phyloP scores from a whole-genome alignment of 2,797 vertebrate genomes.

The Scleropages formosus region DNA sequence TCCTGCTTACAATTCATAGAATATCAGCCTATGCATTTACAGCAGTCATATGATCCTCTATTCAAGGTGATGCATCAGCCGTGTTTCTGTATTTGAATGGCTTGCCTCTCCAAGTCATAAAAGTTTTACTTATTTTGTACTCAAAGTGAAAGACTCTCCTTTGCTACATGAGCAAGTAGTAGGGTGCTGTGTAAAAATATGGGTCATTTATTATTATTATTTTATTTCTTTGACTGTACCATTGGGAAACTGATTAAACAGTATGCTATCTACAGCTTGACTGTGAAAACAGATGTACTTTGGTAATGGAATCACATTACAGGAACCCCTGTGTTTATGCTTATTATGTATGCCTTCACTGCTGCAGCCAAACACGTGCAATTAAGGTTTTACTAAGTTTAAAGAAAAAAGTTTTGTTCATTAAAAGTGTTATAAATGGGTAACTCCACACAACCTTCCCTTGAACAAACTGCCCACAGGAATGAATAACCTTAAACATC shows the following conservation, averaged over 20 bases:
- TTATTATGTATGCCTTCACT: slow-evolving; percentile 59
- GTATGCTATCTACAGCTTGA: slow-evolving; percentile 50
- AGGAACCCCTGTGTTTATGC: slow-evolving; percentile 52
- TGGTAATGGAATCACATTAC: slow-evolving; percentile 52
- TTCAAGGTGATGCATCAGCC: slow-evolving; percentile 1
- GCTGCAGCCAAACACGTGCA: slow-evolving; percentile 50
- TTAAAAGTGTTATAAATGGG: slow-evolving; percentile 47
- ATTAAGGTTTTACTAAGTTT: slow-evolving; percentile 26
- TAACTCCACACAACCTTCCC: slow-evolving; percentile 25
- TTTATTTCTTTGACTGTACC: too few relatives aligned
- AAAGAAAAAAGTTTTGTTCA: slow-evolving; percentile 41
- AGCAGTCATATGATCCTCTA: not conserved
- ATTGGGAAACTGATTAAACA: slow-evolving; percentile 58
- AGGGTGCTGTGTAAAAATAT: not conserved
- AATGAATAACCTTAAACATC: slow-evolving; percentile 67
- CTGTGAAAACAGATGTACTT: slow-evolving; percentile 60
- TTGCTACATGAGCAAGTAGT: not conserved
- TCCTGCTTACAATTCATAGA: not conserved
- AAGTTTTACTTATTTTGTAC: not conserved
- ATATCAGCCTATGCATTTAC: not conserved
- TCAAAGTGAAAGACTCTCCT: not conserved
- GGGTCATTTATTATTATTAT: not conserved
- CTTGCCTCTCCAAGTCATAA: not conserved
- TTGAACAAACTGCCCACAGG: slow-evolving; percentile 47
- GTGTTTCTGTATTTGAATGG: not conserved